Evolutionary conservation across 2,113 vertebrate genomes (phyloP), one percentile per base, ranked within the genome.

Genomic region (Panurus biarmicus): DNA sequence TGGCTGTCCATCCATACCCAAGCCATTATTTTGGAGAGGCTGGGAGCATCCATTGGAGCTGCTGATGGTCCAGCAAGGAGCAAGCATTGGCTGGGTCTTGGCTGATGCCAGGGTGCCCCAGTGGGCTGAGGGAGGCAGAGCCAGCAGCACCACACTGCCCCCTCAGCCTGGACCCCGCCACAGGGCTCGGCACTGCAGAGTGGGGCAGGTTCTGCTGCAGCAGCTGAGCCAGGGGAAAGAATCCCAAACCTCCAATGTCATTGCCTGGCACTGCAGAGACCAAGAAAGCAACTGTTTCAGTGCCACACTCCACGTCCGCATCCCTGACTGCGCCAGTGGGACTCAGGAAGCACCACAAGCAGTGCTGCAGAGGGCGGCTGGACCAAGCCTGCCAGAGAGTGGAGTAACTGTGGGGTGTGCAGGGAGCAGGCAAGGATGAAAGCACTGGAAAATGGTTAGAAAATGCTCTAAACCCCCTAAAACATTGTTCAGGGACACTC

Each of bases 321-420:
- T 6, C 40, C 58, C 42, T 11, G 31, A 26, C 20, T 0, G 2
- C 3, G 10, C 14, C 6, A 4, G 21, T 1, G 35, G 36, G 53
- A 23, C 67, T 8, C 0, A 1, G 31, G 38, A 13, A 78, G 50
- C 29, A 13, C 13, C 14, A 7, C 20, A 2, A 5, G 50, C 47
- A 11, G 47, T 1, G 40, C 33, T 1, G 1, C 70, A 58, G 35
- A 50, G 38, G 25, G 60, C 0, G 1, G 44, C 45, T 7, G 3
- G 44, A 44, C 15, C 0, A 0, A 71, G 57, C 25, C 2, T 0
- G 0, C 15, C 2, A 1, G 28, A 57, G 28, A 65, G 29, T 0
- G 5, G 29, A 72, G 42, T 31, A 44, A 40, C 29, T 7, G 2
- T 2, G 36, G 19, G 28, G n/a, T 1, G 4, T 13, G 56, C 35